Conservation (phyloP, 2,113 vertebrate species). For the Thalassarche chlororhynchos region DNA sequence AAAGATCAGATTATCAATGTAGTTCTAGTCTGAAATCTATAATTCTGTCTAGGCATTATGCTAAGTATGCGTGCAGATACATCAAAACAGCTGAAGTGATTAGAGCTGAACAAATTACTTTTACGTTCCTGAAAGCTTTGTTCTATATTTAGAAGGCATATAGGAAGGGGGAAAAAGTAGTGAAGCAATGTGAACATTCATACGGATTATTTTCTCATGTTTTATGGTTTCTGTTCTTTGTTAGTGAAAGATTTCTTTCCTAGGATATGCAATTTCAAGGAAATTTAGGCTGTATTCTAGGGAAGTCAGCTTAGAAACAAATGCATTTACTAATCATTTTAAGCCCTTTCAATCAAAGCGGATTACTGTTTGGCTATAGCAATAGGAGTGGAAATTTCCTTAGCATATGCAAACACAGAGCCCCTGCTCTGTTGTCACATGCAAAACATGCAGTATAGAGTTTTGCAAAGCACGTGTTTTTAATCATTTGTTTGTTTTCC, state of each 20-base stretch:
- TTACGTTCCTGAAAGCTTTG: slow-evolving; percentile 8
- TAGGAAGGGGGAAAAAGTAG: neutral
- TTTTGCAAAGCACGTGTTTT: neutral
- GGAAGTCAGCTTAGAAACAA: neutral
- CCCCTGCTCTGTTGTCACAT: neutral
- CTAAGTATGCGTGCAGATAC: slow-evolving; percentile 29
- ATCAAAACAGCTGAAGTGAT: slow-evolving; percentile 50
- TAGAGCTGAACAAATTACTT: slow-evolving; percentile 52
- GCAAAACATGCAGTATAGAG: neutral
- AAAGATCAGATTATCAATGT: slow-evolving; percentile 63
- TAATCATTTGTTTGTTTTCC: slow-evolving; percentile 18
- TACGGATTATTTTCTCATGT: neutral
- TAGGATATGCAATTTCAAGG: neutral
- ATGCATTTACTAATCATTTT: slow-evolving; percentile 43
- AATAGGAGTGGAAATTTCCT: slow-evolving; percentile 27
- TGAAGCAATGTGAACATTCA: neutral
- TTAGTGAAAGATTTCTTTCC: neutral
- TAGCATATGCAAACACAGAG: neutral
- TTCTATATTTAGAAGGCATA: neutral
- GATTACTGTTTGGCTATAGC: slow-evolving; percentile 28
- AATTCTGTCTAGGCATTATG: slow-evolving; percentile 68
- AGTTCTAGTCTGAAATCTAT: slow-evolving; percentile 45
- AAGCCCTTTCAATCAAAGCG: slow-evolving; percentile 50
- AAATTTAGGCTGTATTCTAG: neutral
- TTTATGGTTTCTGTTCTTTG: neutral